These are phyloP conservation scores for Pica pica DNA, from an alignment of 2,113 vertebrate genomes.

Conservation along the genomic window DNA sequence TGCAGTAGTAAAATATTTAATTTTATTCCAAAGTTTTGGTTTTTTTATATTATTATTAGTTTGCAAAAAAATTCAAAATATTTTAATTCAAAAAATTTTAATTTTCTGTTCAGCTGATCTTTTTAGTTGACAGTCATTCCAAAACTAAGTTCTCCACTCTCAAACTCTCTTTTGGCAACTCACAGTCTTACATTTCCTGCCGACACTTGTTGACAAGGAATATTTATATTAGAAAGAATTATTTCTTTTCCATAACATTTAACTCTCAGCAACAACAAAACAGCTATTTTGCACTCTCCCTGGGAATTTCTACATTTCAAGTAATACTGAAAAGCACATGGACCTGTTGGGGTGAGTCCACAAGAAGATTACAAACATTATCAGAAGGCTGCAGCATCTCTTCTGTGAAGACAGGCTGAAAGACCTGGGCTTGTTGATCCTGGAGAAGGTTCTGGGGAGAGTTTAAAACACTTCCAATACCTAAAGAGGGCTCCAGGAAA, in stretches of 20 bases:
- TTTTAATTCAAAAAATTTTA: not conserved
- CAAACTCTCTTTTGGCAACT: not conserved
- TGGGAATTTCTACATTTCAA: not conserved
- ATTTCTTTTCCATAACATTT: not conserved
- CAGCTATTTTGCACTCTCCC: not conserved
- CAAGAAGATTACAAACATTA: not conserved
- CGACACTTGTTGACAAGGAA: not conserved
- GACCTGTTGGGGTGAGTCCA: no score
- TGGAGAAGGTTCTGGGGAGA: accelerated
- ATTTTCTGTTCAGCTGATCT: not conserved
- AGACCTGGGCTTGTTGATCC: not conserved
- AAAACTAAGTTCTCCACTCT: not conserved
- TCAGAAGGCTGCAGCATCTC: not conserved
- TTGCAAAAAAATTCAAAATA: not conserved
- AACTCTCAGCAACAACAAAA: not conserved
- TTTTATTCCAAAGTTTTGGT: not conserved
- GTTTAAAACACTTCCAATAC: no score
- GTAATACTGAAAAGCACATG: not conserved
- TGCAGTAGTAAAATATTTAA: not conserved
- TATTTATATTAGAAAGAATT: not conserved
- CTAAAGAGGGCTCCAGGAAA: not conserved
- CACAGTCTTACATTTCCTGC: not conserved
- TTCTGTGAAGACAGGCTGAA: not conserved
- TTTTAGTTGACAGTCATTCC: not conserved
- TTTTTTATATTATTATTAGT: not conserved